Conservation (phyloP, 2,797 vertebrate species). For the Ptychobarbus kaznakovi region DNA sequence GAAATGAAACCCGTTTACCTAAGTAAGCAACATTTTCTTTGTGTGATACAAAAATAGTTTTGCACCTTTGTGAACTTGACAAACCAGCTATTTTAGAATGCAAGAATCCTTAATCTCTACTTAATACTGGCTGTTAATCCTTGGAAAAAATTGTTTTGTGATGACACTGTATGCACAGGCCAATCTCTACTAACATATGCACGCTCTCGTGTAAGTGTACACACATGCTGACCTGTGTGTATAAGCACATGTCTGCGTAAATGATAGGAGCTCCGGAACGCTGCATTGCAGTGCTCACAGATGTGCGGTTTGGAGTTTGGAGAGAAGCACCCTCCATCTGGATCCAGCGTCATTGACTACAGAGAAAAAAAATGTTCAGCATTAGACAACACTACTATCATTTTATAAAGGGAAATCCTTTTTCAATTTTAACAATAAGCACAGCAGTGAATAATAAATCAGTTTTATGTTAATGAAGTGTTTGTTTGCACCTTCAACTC, state of each 20-base stretch:
- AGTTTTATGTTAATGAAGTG: constrained; percentile 12
- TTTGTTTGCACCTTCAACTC: constrained; percentile 83
- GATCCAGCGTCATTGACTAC: constrained; percentile 85
- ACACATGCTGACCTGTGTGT: constrained; percentile 85
- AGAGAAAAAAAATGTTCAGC: background rate
- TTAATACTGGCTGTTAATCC: background rate
- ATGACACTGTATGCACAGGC: background rate
- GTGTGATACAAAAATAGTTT: background rate
- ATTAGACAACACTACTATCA: constrained; percentile 25
- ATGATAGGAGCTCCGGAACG: constrained; percentile 98
- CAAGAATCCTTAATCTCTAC: constrained; percentile 1
- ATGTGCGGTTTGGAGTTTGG: constrained; percentile 94
- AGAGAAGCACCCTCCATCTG: constrained; percentile 85
- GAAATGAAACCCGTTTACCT: too few species aligned
- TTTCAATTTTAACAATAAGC: background rate
- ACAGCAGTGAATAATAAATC: background rate
- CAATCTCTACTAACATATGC: background rate
- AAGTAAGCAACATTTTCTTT: background rate
- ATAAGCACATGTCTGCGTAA: constrained; percentile 97
- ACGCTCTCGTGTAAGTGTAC: background rate
- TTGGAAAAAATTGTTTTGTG: background rate
- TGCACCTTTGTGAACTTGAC: background rate
- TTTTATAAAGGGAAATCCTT: background rate
- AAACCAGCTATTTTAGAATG: constrained; percentile 7
- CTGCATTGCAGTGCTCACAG: constrained; percentile 94